Evolutionary conservation across 2,113 vertebrate species (phyloP).

Genomic region (Cryptoleucopteryx plumbea): DNA sequence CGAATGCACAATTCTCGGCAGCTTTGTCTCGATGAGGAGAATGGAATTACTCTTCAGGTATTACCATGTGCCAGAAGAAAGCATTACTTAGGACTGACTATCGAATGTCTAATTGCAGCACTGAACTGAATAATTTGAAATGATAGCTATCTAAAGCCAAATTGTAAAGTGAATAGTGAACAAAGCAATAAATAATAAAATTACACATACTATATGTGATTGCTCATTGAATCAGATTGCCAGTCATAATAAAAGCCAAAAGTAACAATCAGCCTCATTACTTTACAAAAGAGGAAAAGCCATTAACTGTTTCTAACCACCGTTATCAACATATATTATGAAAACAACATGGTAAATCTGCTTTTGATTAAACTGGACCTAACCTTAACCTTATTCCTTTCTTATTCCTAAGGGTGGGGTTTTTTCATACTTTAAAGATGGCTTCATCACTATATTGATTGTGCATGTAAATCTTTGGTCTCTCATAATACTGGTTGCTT

Average conservation of each 20-base stretch:
- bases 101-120: conserved; percentile 14
- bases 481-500: neutral
- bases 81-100: neutral
- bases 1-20: neutral
- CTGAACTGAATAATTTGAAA: conserved; percentile 27
- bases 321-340: neutral
- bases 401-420: neutral
- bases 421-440: neutral
- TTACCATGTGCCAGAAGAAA: conserved; percentile 5
- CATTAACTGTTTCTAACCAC: neutral
- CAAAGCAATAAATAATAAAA: conserved; percentile 54
- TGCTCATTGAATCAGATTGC: conserved; percentile 36
- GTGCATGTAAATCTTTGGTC: neutral
- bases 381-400: neutral
- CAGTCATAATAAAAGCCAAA: neutral
- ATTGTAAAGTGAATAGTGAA: conserved; percentile 25
- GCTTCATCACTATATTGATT: neutral
- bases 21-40: neutral
- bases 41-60: conserved; percentile 15
- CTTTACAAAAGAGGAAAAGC: neutral
- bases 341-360: neutral
- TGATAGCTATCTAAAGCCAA: conserved; percentile 20
- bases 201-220: neutral
- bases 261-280: conserved; percentile 24
- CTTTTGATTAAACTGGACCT: neutral